phyloP scores from a whole-genome alignment of 2,888 invertebrate species.

The Nomada ruficornis region DNA sequence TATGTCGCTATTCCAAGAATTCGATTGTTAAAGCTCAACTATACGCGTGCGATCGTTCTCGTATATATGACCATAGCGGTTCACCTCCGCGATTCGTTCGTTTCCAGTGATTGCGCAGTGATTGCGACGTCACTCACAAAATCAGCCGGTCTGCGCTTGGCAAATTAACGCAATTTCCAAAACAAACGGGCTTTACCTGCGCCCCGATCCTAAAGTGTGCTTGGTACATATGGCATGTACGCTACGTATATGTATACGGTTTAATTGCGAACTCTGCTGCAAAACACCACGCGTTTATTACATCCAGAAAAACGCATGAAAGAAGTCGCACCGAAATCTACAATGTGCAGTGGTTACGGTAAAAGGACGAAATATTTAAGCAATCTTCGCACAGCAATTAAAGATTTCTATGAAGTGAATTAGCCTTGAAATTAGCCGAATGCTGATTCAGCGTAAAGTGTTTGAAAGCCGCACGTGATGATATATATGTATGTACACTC shows the following conservation, averaged over 20 bases:
- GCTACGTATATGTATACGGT: conserved; percentile 63
- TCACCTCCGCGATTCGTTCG: conserved; percentile 73
- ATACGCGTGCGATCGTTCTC: conserved; percentile 28
- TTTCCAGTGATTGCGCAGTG: conserved; percentile 80
- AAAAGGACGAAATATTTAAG: conserved; percentile 29
- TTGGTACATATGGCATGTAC: conserved; percentile 44
- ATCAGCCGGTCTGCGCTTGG: conserved; percentile 79
- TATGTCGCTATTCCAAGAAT: conserved; percentile 43
- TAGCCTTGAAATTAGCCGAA: neutral
- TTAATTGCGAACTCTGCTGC: conserved; percentile 75
- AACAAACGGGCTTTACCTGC: conserved; percentile 79
- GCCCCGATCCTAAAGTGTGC: conserved; percentile 62
- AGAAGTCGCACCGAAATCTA: conserved; percentile 61
- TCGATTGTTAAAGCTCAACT: conserved; percentile 52
- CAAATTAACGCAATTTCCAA: conserved; percentile 83
- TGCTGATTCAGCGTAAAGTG: neutral
- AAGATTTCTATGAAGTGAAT: neutral
- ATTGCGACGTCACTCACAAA: conserved; percentile 82
- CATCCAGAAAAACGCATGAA: conserved; percentile 64
- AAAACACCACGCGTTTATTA: conserved; percentile 76
- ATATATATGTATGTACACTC: neutral
- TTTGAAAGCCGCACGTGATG: neutral
- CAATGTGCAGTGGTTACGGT: conserved; percentile 36
- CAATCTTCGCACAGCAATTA: conserved; percentile 9
- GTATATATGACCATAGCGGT: conserved; percentile 52